Percentiles rank a stretch among this genome's conserved stretches.
These are phyloP conservation scores for Drosophila burlai DNA, from an alignment of 1,140 invertebrate genomes.

Conservation along the genomic window DNA sequence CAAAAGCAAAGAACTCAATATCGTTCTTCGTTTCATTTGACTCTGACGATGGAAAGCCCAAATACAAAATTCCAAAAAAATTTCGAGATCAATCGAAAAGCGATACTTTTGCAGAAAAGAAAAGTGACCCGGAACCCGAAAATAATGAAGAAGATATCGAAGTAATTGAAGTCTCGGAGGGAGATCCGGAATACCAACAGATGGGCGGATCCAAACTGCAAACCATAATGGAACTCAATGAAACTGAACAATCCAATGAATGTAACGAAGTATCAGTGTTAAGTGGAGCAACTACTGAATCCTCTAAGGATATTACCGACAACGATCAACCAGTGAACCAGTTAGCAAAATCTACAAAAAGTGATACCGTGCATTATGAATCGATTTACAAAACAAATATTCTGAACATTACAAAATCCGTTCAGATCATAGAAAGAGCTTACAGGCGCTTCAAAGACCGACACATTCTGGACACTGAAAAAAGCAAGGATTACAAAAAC, in stretches of 20 bases:
- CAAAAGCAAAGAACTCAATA: constrained; percentile 49
- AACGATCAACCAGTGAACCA: neutral
- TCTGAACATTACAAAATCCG: constrained; percentile 16
- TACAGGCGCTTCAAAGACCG: constrained; percentile 17
- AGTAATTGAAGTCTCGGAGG: constrained; percentile 13
- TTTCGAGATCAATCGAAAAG: constrained; percentile 21
- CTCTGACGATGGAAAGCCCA: constrained; percentile 48
- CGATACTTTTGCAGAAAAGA: no score
- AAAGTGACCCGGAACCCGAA: neutral
- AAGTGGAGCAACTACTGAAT: neutral
- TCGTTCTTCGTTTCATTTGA: constrained; percentile 69
- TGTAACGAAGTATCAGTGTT: neutral
- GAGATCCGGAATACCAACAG: constrained; percentile 47
- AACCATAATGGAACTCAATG: constrained; percentile 68
- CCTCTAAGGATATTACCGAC: neutral
- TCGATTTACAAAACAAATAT: constrained; percentile 7
- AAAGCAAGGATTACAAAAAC: neutral
- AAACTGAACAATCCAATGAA: constrained; percentile 47
- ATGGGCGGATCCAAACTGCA: constrained; percentile 47
- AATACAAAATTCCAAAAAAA: constrained; percentile 58
- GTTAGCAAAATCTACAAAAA: neutral
- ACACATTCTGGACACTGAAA: no score
- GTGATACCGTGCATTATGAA: neutral
- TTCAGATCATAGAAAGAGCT: constrained; percentile 50
- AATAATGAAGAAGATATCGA: constrained; percentile 41